Conservation (phyloP, 1,140 invertebrate species). For the Eubasilissa regina region DNA sequence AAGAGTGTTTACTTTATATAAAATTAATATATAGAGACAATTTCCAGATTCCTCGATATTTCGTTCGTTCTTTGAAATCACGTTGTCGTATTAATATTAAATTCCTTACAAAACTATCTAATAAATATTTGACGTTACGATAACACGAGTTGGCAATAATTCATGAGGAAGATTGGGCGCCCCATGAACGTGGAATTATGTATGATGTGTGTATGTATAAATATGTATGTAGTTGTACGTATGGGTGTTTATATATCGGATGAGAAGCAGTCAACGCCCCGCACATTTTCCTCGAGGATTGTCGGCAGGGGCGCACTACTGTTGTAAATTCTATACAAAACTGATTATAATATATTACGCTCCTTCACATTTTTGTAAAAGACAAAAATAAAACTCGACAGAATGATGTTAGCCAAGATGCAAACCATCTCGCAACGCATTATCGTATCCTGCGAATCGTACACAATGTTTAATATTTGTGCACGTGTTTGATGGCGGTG, state of each 20-base stretch:
- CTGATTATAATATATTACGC: not conserved
- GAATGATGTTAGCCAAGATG: no score
- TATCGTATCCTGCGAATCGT: no score
- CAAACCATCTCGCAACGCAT: no score
- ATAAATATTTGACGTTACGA: constrained; percentile 39
- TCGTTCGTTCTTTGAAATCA: not conserved
- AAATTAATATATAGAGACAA: no score
- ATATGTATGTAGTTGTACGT: constrained; percentile 5
- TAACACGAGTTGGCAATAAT: constrained; percentile 29
- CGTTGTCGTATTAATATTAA: constrained; percentile 18
- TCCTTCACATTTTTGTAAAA: no score
- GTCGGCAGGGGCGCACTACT: constrained; percentile 40
- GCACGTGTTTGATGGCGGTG: no score
- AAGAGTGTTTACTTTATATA: no score
- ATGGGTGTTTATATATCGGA: constrained; percentile 21
- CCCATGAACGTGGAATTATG: constrained; percentile 31
- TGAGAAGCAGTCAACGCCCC: constrained; percentile 25
- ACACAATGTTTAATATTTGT: no score
- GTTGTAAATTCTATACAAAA: not conserved
- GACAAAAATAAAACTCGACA: no score
- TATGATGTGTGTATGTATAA: constrained; percentile 27
- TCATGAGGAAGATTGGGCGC: constrained; percentile 40
- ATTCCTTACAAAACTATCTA: constrained; percentile 38
- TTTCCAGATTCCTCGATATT: constrained; percentile 1
- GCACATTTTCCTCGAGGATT: constrained; percentile 39